These are phyloP conservation scores for Leuciscus waleckii DNA, from an alignment of 2,797 vertebrate species.

Conservation along the genomic window DNA sequence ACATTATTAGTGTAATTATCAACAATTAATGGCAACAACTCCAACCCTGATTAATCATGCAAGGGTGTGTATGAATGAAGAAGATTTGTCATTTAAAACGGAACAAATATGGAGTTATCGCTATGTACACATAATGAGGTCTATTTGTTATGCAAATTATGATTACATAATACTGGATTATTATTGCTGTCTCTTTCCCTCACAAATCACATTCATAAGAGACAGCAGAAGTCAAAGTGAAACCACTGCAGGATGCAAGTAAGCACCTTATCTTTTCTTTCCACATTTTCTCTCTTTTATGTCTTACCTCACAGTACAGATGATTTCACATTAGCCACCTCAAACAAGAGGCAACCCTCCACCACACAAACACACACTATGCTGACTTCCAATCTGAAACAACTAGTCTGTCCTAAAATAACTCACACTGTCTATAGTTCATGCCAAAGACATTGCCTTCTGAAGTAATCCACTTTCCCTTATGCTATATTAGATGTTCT, in stretches of 20 bases:
- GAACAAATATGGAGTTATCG: conserved; percentile 14
- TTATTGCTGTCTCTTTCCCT: conserved; percentile 28
- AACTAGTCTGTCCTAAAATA: conserved; percentile 1
- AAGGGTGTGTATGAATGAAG: conserved; percentile 40
- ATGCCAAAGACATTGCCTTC: background rate
- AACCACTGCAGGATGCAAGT: conserved; percentile 18
- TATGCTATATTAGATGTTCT: conserved; percentile 27
- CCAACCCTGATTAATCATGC: conserved; percentile 30
- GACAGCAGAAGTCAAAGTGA: conserved; percentile 20
- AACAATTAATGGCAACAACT: conserved; percentile 25
- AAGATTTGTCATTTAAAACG: conserved; percentile 24
- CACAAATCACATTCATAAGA: conserved; percentile 6
- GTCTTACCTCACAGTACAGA: background rate
- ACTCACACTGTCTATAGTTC: conserved; percentile 9
- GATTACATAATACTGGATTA: conserved; percentile 36
- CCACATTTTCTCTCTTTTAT: conserved; percentile 18
- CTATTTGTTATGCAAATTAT: conserved; percentile 35
- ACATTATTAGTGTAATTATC: background rate
- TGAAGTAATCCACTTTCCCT: background rate
- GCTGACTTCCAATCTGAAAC: background rate
- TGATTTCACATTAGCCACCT: conserved; percentile 34
- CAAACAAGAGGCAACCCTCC: background rate
- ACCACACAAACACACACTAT: background rate
- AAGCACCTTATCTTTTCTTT: conserved; percentile 25
- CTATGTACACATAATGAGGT: conserved; percentile 43